Evolutionary conservation across 2,888 invertebrate genomes (phyloP).

Genomic region (Corythucha ciliata): DNA sequence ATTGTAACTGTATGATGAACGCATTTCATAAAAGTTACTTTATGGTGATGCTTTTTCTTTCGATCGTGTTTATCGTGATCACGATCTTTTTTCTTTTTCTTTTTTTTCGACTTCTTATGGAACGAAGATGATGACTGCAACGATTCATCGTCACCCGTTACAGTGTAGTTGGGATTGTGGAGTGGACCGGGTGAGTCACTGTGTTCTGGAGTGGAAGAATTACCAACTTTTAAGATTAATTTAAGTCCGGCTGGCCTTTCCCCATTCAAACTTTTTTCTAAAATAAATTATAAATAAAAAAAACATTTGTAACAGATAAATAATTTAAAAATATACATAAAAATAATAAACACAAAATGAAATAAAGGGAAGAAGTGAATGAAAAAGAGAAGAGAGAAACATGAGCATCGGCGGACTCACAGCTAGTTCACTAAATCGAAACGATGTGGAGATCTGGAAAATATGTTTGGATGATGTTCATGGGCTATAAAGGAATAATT

Average conservation of each 20-base stretch:
- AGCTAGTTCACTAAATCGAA: too few relatives aligned
- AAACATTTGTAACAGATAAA: not conserved
- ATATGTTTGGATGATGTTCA: too few relatives aligned
- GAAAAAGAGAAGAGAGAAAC: too few relatives aligned
- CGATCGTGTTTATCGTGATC: constrained; percentile 53
- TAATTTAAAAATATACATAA: not conserved
- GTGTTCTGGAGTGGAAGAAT: constrained; percentile 55
- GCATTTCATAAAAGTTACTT: constrained; percentile 34
- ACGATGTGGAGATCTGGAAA: too few relatives aligned
- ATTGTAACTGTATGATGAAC: not conserved
- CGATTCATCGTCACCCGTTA: constrained; percentile 40
- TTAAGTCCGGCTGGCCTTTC: constrained; percentile 49
- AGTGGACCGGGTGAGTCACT: constrained; percentile 44
- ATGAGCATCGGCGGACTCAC: too few relatives aligned
- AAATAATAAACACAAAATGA: too few relatives aligned
- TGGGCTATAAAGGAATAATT: too few relatives aligned
- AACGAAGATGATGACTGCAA: constrained; percentile 40
- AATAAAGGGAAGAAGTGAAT: too few relatives aligned
- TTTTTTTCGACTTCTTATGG: constrained; percentile 55
- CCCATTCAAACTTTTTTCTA: constrained; percentile 22
- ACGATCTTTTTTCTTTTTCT: constrained; percentile 55
- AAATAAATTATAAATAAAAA: constrained; percentile 3
- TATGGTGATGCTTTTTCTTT: constrained; percentile 64
- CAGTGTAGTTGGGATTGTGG: constrained; percentile 36
- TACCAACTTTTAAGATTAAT: constrained; percentile 64